These are phyloP conservation scores for Galeopsomyia nigrocyanea DNA, from an alignment of 2,888 invertebrate genomes.

Conservation along the genomic window DNA sequence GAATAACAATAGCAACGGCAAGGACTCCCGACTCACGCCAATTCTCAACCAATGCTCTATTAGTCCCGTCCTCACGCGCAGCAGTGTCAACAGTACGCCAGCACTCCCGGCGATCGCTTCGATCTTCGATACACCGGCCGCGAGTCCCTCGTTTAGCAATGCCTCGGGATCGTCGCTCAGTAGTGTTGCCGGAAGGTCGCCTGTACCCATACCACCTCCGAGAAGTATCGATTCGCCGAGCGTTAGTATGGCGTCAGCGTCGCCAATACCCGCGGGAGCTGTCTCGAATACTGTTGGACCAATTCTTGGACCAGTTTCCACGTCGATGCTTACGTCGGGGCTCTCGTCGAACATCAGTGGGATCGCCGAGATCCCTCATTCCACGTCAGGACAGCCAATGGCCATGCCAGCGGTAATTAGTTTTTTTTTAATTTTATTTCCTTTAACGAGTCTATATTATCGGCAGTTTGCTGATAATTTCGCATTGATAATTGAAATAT, in stretches of 20 bases:
- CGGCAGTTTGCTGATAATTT: too few species aligned
- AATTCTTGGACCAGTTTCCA: too few species aligned
- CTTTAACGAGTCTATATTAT: too few species aligned
- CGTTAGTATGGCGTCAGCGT: slow-evolving; percentile 4
- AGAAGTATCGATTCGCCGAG: slow-evolving; percentile 34
- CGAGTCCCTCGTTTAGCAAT: slow-evolving; percentile 65
- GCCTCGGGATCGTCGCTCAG: slow-evolving; percentile 63
- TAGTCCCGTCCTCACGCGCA: slow-evolving; percentile 60
- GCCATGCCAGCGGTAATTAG: slow-evolving; percentile 10
- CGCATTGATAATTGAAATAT: too few species aligned
- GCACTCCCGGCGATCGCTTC: slow-evolving; percentile 47
- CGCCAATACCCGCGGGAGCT: slow-evolving; percentile 8
- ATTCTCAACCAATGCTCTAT: slow-evolving; percentile 60
- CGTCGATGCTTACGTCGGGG: neutral
- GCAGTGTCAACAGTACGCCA: slow-evolving; percentile 48
- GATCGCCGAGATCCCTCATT: too few species aligned
- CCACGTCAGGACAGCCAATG: slow-evolving; percentile 9
- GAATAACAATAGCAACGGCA: slow-evolving; percentile 35
- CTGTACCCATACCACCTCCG: slow-evolving; percentile 45
- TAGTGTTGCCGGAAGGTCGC: slow-evolving; percentile 34
- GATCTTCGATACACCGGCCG: slow-evolving; percentile 59
- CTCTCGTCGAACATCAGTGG: too few species aligned
- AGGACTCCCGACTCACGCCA: slow-evolving; percentile 60
- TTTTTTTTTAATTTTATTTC: neutral
- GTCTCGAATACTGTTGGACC: too few species aligned